Evolutionary conservation across 2,113 vertebrate genomes (phyloP).

Genomic region (Monopterus albus): DNA sequence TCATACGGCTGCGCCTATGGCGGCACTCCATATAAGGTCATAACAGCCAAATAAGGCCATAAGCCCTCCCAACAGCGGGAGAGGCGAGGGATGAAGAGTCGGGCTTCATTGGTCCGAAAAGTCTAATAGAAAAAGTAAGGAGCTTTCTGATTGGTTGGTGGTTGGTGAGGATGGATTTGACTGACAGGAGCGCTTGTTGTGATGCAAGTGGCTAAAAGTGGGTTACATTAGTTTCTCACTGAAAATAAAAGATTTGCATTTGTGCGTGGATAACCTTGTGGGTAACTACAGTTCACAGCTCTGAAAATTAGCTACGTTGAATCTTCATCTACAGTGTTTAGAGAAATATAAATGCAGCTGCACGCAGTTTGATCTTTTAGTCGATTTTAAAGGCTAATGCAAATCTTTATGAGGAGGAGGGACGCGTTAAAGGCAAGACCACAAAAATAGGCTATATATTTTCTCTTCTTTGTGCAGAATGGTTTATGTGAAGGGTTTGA

Average conservation of each 20-base stretch:
- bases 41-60: conserved; percentile 74
- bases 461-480: background rate
- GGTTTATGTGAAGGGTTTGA: too few relatives aligned
- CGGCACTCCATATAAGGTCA: conserved; percentile 77
- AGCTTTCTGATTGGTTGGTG: conserved; percentile 61
- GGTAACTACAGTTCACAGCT: too few relatives aligned
- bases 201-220: conserved; percentile 29
- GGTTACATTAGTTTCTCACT: background rate
- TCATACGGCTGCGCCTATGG: conserved; percentile 51
- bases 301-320: too few relatives aligned
- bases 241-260: background rate
- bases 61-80: conserved; percentile 36
- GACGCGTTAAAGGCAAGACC: background rate
- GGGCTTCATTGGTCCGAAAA: conserved; percentile 66
- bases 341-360: background rate
- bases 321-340: too few relatives aligned
- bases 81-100: background rate
- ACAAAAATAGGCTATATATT: too few relatives aligned
- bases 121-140: conserved; percentile 31
- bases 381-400: background rate
- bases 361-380: background rate
- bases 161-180: conserved; percentile 36
- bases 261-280: too few relatives aligned
- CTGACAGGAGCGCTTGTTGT: conserved; percentile 53
- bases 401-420: background rate